phyloP scores from a whole-genome alignment of 2,797 vertebrate species.

The Takifugu ocellatus region DNA sequence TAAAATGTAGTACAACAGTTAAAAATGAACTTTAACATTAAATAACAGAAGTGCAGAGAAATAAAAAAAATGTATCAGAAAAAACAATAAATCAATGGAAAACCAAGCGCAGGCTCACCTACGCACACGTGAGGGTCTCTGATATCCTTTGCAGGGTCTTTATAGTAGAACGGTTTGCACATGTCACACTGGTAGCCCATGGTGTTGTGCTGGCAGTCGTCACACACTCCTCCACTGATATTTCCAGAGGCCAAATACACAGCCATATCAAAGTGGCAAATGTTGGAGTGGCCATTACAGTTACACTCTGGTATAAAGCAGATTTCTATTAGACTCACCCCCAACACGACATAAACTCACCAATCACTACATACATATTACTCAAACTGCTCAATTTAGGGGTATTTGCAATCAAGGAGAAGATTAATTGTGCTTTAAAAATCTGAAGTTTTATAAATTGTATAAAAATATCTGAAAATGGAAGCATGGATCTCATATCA shows the following conservation, averaged over 20 bases:
- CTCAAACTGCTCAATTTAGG: not conserved
- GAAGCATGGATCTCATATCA: too few species aligned
- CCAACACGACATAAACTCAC: too few species aligned
- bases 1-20: too few species aligned
- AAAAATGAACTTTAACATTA: too few species aligned
- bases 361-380: not conserved
- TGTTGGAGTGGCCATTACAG: conserved; percentile 76
- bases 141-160: conserved; percentile 75
- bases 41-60: too few species aligned
- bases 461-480: too few species aligned
- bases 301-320: conserved; percentile 68
- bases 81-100: not conserved
- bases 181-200: conserved; percentile 78
- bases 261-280: conserved; percentile 93
- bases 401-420: too few species aligned
- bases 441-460: too few species aligned
- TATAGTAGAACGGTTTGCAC: conserved; percentile 79
- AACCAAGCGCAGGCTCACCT: conserved; percentile 67
- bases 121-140: conserved; percentile 75
- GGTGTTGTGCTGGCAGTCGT: conserved; percentile 85
- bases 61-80: not conserved
- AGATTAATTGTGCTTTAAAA: too few species aligned
- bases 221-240: conserved; percentile 87
- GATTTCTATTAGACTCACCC: not conserved
- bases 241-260: conserved; percentile 88